Evolutionary conservation across 1,140 invertebrate species (phyloP).

Genomic region (Pogonomyrmex barbatus): DNA sequence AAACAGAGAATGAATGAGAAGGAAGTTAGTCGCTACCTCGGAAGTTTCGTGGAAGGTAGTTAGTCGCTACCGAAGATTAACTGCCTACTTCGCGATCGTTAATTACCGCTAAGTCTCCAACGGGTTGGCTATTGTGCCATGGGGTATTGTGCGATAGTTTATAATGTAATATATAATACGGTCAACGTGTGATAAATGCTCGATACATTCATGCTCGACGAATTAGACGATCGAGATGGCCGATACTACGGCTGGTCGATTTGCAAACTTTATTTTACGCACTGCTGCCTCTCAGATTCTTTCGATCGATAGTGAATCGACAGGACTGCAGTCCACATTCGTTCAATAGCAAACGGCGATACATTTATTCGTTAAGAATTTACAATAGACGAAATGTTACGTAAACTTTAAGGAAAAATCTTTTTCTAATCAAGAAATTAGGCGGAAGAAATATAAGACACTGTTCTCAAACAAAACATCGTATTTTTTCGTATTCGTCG

Average conservation of each 20-base stretch:
- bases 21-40: neutral
- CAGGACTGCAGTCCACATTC: neutral
- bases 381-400: neutral
- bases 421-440: neutral
- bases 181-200: neutral
- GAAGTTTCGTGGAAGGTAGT: neutral
- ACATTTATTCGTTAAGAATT: neutral
- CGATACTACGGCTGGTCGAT: neutral
- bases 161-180: neutral
- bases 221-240: constrained; percentile 19
- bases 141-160: neutral
- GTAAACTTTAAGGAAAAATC: neutral
- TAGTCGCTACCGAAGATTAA: neutral
- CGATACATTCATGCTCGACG: constrained; percentile 21
- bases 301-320: constrained; percentile 20
- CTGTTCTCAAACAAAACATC: neutral
- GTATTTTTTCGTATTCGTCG: neutral
- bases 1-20: neutral
- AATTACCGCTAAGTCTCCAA: neutral
- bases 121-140: neutral
- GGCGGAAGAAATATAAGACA: neutral
- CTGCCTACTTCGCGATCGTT: neutral
- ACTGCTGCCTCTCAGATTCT: constrained; percentile 17
- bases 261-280: constrained; percentile 45
- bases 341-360: constrained; percentile 1